Conservation (phyloP, 2,113 vertebrate species). For the Vidua macroura region DNA sequence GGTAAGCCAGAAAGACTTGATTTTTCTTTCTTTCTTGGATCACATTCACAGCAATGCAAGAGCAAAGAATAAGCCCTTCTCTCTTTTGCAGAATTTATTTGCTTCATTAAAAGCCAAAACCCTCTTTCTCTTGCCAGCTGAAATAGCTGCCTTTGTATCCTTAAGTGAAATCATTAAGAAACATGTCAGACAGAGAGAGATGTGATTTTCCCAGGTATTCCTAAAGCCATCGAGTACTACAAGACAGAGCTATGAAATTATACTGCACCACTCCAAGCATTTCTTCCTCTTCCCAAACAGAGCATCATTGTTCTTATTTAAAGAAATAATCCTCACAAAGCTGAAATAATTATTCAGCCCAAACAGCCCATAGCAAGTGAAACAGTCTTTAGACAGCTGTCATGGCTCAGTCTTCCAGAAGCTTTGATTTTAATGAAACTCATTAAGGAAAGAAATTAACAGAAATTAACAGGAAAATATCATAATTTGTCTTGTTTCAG, state of each 20-base stretch:
- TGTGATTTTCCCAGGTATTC: conserved; percentile 64
- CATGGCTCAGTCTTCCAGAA: conserved; percentile 74
- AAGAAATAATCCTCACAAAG: conserved; percentile 69
- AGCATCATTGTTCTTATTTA: conserved; percentile 68
- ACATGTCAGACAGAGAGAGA: conserved; percentile 21
- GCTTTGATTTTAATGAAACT: conserved; percentile 80
- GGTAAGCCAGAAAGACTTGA: background rate
- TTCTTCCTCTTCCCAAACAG: conserved; percentile 54
- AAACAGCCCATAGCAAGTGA: conserved; percentile 71
- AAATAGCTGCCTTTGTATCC: conserved; percentile 31
- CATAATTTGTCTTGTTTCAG: conserved; percentile 79
- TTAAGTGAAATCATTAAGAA: conserved; percentile 35
- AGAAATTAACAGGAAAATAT: conserved; percentile 76
- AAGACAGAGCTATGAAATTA: conserved; percentile 16
- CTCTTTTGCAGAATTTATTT: conserved; percentile 11
- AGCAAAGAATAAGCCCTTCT: conserved; percentile 1
- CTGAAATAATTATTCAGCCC: conserved; percentile 75
- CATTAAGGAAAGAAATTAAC: conserved; percentile 80
- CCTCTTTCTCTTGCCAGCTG: conserved; percentile 9
- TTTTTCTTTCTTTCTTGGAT: conserved; percentile 4
- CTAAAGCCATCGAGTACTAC: conserved; percentile 43
- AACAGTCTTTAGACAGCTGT: conserved; percentile 77
- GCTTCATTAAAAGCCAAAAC: conserved; percentile 31
- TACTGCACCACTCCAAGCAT: conserved; percentile 25
- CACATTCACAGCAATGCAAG: background rate